Percentiles rank a stretch among this genome's conserved stretches.
Conservation (phyloP, 2,888 invertebrate species). For the Ischnus inquisitorius region DNA sequence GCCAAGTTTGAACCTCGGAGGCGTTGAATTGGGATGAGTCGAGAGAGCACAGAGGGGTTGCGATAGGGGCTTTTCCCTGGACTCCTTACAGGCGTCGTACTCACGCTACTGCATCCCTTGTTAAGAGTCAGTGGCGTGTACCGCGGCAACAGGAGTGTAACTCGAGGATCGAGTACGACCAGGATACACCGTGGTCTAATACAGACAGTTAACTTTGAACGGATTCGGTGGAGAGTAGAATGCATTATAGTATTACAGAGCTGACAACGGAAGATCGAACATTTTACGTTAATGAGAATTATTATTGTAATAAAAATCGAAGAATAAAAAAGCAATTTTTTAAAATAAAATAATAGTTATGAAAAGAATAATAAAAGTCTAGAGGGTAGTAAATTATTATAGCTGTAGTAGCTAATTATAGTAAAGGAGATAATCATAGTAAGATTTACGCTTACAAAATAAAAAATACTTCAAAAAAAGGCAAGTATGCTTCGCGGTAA, state of each 20-base stretch:
- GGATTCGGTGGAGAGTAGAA: slow-evolving; percentile 1
- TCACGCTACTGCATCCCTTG: slow-evolving; percentile 50
- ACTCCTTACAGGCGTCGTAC: slow-evolving; percentile 41
- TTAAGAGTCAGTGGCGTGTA: slow-evolving; percentile 70
- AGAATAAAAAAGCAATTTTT: too few species aligned
- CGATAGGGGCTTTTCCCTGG: slow-evolving; percentile 29
- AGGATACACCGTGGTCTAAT: neutral
- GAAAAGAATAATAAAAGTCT: too few species aligned
- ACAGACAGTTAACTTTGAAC: slow-evolving; percentile 26
- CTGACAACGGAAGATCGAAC: too few species aligned
- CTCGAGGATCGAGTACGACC: slow-evolving; percentile 32
- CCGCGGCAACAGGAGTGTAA: slow-evolving; percentile 40
- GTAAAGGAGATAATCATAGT: too few species aligned
- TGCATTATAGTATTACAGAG: neutral
- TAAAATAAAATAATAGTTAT: too few species aligned
- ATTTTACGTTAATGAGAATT: too few species aligned
- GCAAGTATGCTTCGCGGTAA: too few species aligned
- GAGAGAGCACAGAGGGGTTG: slow-evolving; percentile 13
- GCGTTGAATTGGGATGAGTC: slow-evolving; percentile 44
- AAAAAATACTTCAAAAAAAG: too few species aligned
- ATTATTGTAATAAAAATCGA: too few species aligned
- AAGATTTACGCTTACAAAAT: too few species aligned
- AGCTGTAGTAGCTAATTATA: too few species aligned
- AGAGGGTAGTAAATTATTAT: too few species aligned
- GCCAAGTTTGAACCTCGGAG: slow-evolving; percentile 31